Conservation (phyloP, 1,140 invertebrate genomes). For the Diplogasteroides magnus region DNA sequence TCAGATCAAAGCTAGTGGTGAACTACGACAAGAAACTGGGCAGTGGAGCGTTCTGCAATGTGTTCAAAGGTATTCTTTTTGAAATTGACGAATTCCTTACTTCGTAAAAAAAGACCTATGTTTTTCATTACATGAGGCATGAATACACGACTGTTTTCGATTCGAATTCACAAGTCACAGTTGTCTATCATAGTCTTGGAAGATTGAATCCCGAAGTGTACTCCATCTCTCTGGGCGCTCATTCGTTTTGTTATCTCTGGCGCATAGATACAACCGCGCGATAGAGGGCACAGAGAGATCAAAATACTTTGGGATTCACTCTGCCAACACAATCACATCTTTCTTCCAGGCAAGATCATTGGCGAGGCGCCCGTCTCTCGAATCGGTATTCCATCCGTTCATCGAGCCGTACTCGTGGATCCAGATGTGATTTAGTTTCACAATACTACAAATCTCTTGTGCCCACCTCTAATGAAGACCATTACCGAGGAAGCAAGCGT, state of each 20-base stretch:
- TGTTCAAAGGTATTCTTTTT: slow-evolving; percentile 32
- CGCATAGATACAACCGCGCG: too few relatives aligned
- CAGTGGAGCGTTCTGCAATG: slow-evolving; percentile 42
- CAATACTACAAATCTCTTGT: too few relatives aligned
- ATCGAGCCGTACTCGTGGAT: slow-evolving; percentile 9
- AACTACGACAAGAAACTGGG: slow-evolving; percentile 42
- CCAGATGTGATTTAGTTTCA: too few relatives aligned
- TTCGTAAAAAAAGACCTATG: neutral
- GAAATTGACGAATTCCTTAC: slow-evolving; percentile 7
- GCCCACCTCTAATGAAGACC: too few relatives aligned
- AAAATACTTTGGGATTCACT: neutral
- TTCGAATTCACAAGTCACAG: slow-evolving; percentile 14
- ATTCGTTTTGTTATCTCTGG: too few relatives aligned
- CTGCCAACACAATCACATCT: too few relatives aligned
- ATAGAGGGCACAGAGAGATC: too few relatives aligned
- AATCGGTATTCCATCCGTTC: slow-evolving; percentile 14
- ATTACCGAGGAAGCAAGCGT: too few relatives aligned
- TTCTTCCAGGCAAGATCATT: slow-evolving; percentile 27
- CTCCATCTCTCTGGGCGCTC: too few relatives aligned
- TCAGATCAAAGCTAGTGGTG: slow-evolving; percentile 28
- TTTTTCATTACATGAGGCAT: neutral
- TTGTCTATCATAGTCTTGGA: too few relatives aligned
- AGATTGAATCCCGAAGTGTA: too few relatives aligned
- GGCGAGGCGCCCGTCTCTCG: slow-evolving; percentile 16
- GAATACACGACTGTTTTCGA: slow-evolving; percentile 1